A percentile compares a stretch with the other conserved stretches of the same genome.
Conservation (phyloP, 2,113 vertebrate species). For the Brachypodius melanocephalos region DNA sequence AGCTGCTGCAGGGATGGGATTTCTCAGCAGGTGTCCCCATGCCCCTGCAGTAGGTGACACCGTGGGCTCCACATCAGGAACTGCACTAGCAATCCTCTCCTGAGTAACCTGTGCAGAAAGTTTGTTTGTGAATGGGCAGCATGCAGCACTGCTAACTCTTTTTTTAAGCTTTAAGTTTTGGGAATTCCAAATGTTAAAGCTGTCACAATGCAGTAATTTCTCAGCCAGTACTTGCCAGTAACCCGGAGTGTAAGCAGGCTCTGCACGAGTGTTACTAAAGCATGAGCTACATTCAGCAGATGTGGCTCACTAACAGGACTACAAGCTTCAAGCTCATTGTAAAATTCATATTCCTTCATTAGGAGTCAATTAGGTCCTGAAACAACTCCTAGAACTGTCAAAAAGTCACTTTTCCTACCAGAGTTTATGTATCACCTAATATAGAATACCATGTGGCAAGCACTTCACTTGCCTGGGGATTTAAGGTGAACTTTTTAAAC, state of each 20-base stretch:
- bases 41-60: background rate
- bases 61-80: background rate
- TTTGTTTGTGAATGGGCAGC: background rate
- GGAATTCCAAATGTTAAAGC: background rate
- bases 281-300: background rate
- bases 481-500: background rate
- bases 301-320: background rate
- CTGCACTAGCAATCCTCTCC: background rate
- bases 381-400: background rate
- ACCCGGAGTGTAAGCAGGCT: fast-evolving
- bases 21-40: background rate
- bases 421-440: background rate
- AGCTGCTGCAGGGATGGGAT: background rate
- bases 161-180: background rate
- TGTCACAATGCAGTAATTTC: background rate
- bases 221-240: background rate
- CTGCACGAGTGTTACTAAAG: background rate
- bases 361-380: background rate
- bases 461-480: background rate
- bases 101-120: background rate
- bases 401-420: background rate
- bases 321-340: background rate
- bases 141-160: background rate
- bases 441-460: background rate
- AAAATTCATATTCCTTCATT: background rate